These are phyloP conservation scores for Amniataba percoides DNA, from an alignment of 2,797 vertebrate genomes.

Conservation along the genomic window DNA sequence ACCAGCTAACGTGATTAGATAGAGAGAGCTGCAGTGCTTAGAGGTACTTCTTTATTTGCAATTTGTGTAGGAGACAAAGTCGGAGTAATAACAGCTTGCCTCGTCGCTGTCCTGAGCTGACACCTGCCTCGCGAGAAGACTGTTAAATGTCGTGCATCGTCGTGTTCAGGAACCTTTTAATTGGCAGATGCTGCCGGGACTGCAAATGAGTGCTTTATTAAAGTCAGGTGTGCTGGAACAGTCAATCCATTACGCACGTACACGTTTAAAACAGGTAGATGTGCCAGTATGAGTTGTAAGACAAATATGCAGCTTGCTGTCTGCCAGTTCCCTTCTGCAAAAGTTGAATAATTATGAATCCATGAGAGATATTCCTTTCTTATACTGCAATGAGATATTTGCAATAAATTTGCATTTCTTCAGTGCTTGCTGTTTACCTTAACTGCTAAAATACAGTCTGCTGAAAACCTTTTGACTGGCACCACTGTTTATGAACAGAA, in stretches of 20 bases:
- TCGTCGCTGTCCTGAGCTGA: constrained; percentile 11
- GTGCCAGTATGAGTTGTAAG: background rate
- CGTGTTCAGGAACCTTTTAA: constrained; percentile 28
- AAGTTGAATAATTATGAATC: background rate
- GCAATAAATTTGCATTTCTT: background rate
- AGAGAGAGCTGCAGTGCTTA: constrained; percentile 14
- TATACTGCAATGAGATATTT: background rate
- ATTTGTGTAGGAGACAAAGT: constrained; percentile 39
- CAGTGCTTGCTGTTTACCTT: background rate
- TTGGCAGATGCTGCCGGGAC: constrained; percentile 6
- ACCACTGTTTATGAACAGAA: constrained; percentile 5
- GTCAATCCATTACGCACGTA: background rate
- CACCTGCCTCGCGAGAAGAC: constrained; percentile 9
- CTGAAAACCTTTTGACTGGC: constrained; percentile 31
- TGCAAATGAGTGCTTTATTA: constrained; percentile 36
- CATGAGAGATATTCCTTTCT: background rate
- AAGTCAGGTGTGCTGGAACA: constrained; percentile 16
- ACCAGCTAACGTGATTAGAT: constrained; percentile 9
- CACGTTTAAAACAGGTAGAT: background rate
- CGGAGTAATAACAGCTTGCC: constrained; percentile 20
- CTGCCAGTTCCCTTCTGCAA: background rate
- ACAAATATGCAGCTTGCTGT: background rate
- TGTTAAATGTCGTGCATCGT: constrained; percentile 2
- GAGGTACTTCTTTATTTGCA: constrained; percentile 23
- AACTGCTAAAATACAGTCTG: background rate